Evolutionary conservation across 2,888 invertebrate genomes (phyloP).

Genomic region (Balanococcus diminutus): DNA sequence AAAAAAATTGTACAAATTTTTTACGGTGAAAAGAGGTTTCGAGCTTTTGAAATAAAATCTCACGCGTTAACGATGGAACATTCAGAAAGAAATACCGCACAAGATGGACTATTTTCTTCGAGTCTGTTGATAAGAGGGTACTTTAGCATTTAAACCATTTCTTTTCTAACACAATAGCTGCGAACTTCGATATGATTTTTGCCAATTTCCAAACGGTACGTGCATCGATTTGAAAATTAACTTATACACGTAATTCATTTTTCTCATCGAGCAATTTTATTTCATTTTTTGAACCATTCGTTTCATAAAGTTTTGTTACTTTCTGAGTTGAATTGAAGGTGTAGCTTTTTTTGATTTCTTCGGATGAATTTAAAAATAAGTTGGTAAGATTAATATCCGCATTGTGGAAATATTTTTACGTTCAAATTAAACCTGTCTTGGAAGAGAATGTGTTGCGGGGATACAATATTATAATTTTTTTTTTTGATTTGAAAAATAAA

Average conservation of each 20-base stretch:
- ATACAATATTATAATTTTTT: too few relatives aligned
- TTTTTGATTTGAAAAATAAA: too few relatives aligned
- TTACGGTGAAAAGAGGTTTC: neutral
- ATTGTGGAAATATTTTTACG: too few relatives aligned
- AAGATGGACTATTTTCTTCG: slow-evolving; percentile 6
- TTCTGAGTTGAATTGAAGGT: too few relatives aligned
- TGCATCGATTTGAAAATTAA: neutral
- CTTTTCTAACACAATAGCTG: neutral
- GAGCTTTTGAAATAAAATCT: neutral
- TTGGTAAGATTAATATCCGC: too few relatives aligned
- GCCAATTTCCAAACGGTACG: neutral
- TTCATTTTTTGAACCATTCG: neutral
- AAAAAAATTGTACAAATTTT: neutral
- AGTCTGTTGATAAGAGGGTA: neutral
- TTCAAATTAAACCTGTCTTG: too few relatives aligned
- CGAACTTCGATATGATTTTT: neutral
- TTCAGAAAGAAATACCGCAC: neutral
- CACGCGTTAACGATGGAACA: neutral
- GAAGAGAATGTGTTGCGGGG: too few relatives aligned
- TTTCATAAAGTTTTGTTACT: too few relatives aligned
- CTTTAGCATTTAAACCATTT: slow-evolving; percentile 3
- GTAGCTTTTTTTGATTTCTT: too few relatives aligned
- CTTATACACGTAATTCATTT: neutral
- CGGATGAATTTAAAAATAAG: too few relatives aligned
- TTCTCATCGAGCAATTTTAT: neutral